These are phyloP conservation scores for Xanthorhoe spadicearia DNA, from an alignment of 2,888 invertebrate species.

Conservation along the genomic window DNA sequence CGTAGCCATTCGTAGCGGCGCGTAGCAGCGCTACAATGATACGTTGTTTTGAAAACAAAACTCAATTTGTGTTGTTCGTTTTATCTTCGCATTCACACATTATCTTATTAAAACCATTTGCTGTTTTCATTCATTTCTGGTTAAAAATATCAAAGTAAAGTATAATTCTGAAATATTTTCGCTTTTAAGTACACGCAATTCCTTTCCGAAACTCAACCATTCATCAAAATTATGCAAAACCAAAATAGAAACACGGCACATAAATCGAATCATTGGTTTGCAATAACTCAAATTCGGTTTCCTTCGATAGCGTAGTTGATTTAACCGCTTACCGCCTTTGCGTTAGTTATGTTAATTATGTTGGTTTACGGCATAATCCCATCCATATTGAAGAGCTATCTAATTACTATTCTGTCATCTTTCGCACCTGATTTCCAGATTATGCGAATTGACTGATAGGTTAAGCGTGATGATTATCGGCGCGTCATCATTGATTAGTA, in stretches of 20 bases:
- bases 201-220: slow-evolving; percentile 5
- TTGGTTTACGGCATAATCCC: slow-evolving; percentile 44
- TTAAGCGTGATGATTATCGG: slow-evolving; percentile 22
- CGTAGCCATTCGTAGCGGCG: slow-evolving; percentile 11
- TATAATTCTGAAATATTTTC: background rate
- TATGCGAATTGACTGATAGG: slow-evolving; percentile 43
- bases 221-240: slow-evolving; percentile 32
- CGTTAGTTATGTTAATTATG: slow-evolving; percentile 46
- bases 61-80: background rate
- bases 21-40: slow-evolving; percentile 7
- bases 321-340: slow-evolving; percentile 44
- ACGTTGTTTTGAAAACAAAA: background rate
- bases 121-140: too few relatives aligned
- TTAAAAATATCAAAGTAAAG: background rate
- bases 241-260: slow-evolving; percentile 30
- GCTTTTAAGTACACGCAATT: slow-evolving; percentile 9
- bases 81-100: background rate
- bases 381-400: slow-evolving; percentile 45
- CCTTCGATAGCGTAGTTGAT: slow-evolving; percentile 43
- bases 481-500: slow-evolving; percentile 16
- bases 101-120: background rate
- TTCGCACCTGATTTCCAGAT: slow-evolving; percentile 46
- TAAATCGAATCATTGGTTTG: slow-evolving; percentile 36
- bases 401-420: slow-evolving; percentile 45
- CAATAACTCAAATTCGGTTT: slow-evolving; percentile 41